Percentiles rank a stretch among this genome's conserved stretches.
Evolutionary conservation across 2,888 invertebrate species (phyloP).

Genomic region (Cephus spinipes): DNA sequence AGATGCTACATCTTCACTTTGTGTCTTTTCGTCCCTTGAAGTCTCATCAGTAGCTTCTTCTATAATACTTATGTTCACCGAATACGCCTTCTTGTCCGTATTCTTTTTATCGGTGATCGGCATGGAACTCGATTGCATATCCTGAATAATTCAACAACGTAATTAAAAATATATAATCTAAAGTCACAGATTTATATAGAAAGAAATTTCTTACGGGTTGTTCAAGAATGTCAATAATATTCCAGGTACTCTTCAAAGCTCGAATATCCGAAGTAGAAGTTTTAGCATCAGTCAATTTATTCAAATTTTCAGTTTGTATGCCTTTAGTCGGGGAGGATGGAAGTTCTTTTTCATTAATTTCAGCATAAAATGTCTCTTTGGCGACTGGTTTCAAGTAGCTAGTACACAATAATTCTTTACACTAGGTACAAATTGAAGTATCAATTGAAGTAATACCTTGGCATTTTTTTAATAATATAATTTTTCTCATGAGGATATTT

Average conservation of each 20-base stretch:
- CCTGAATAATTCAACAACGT: not conserved
- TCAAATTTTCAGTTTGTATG: constrained; percentile 21
- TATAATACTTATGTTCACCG: constrained; percentile 31
- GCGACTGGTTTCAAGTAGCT: constrained; percentile 35
- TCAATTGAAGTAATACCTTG: constrained; percentile 32
- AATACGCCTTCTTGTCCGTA: not conserved
- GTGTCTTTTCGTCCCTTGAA: constrained; percentile 17
- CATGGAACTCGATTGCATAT: not conserved
- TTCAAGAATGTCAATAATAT: constrained; percentile 27
- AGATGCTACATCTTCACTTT: constrained; percentile 12
- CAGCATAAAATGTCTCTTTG: constrained; percentile 43
- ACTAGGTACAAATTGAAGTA: constrained; percentile 1
- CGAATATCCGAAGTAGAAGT: constrained; percentile 24
- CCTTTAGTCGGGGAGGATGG: not conserved
- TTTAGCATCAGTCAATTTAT: constrained; percentile 30
- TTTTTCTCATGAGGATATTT: constrained; percentile 27
- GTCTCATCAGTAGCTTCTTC: constrained; percentile 31
- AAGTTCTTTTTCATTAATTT: constrained; percentile 45
- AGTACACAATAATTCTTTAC: not conserved
- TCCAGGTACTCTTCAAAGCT: constrained; percentile 28
- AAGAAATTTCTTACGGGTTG: not conserved
- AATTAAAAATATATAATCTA: not conserved
- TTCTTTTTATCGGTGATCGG: not conserved
- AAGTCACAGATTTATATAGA: not conserved
- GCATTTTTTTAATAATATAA: constrained; percentile 32